Evolutionary conservation across 1,140 invertebrate genomes (phyloP), one percentile per base, ranked within the genome.

Genomic region (Heliconius himera): DNA sequence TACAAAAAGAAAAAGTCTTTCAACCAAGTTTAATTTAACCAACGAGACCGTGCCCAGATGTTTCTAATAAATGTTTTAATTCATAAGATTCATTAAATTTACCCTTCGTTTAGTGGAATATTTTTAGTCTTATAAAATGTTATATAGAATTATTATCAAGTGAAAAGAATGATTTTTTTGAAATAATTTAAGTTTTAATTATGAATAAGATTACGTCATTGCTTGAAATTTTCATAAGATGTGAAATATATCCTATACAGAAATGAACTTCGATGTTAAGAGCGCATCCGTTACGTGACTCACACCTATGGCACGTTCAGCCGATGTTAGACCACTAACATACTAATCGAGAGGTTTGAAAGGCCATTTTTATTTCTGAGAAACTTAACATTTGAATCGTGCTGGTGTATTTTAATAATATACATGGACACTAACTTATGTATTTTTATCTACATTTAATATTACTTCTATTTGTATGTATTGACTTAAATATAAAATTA

Each of bases 201-300:
- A 66, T 29, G 22, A 66, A 66, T 29, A 66, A 29, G 3, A 29
- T 29, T 29, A 66, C 60, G 60, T 66, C 22, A 66, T 66, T 77
- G 26, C 60, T 70, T 70, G 18, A 70, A 49, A 76, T 60, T 76
- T 76, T 82, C 80, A 49, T 77, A 80, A 82, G 81, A 86, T 84
- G 81, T 84, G 80, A 84, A 84, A 91, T 87, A 85, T 86, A 89
- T 90, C 84, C 87, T 82, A 86, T 81, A 81, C 70, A 88, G 86
- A 87, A 88, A 91, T 91, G 84, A 90, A 89, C 90, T 90, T 90
- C 85, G 81, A 88, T 89, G 88, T 87, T 87, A 88, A 90, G 88
- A 89, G 89, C 84, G 87, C 92, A 92, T 93, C 93, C 91, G 91
- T 92, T 94, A 94, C 92, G 92, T 94, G 92, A 94, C 91, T 94